phyloP scores from a whole-genome alignment of 2,797 vertebrate genomes.

The Moxostoma hubbsi region DNA sequence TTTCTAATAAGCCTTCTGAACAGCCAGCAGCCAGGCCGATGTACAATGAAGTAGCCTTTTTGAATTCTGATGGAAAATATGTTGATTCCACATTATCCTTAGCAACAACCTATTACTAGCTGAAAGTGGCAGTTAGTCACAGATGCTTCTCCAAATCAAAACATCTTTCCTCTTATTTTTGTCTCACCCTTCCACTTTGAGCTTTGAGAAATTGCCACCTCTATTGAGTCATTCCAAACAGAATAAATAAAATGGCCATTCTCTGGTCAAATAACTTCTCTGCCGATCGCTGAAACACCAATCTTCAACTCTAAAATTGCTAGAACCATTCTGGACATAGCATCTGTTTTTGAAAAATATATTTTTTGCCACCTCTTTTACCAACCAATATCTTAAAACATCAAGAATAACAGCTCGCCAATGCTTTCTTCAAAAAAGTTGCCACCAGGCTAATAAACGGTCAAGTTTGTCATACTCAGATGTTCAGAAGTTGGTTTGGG shows the following conservation, averaged over 20 bases:
- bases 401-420: slow-evolving; percentile 46
- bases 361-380: slow-evolving; percentile 31
- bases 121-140: slow-evolving; percentile 35
- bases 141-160: slow-evolving; percentile 57
- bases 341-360: slow-evolving; percentile 19
- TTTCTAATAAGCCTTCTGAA: neutral
- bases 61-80: neutral
- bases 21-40: neutral
- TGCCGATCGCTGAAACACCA: slow-evolving; percentile 63
- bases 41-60: neutral
- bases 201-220: slow-evolving; percentile 62
- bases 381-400: slow-evolving; percentile 48
- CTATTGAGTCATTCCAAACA: slow-evolving; percentile 66
- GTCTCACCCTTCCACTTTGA: slow-evolving; percentile 53
- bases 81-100: slow-evolving; percentile 27
- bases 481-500: neutral
- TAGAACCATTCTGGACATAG: slow-evolving; percentile 51
- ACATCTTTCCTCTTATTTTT: slow-evolving; percentile 64
- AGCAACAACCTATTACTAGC: neutral
- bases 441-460: slow-evolving; percentile 15
- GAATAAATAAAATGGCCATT: slow-evolving; percentile 66
- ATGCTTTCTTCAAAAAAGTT: slow-evolving; percentile 54
- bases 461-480: slow-evolving; percentile 20
- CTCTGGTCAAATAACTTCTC: slow-evolving; percentile 55
- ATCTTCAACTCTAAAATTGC: slow-evolving; percentile 66